These are phyloP conservation scores for Steromphala cineraria DNA, from an alignment of 2,888 invertebrate genomes.

Conservation along the genomic window DNA sequence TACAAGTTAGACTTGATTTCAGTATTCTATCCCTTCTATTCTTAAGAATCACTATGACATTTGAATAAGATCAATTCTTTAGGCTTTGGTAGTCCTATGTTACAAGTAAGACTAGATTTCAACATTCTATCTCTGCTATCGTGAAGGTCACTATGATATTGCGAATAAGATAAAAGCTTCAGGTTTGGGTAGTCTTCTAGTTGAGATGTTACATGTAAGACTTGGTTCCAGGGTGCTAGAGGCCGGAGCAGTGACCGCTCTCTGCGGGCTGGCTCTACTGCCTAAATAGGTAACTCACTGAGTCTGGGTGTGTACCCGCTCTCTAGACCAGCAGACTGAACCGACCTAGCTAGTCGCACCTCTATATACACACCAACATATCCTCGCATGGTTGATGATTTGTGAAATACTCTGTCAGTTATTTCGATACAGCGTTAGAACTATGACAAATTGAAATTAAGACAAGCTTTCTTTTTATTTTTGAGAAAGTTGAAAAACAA, in stretches of 20 bases:
- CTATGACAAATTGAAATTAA: too few species aligned
- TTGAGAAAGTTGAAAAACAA: too few species aligned
- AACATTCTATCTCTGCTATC: background rate
- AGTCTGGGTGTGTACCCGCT: background rate
- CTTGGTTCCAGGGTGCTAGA: background rate
- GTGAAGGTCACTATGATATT: too few species aligned
- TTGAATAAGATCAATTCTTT: too few species aligned
- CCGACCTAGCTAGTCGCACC: background rate
- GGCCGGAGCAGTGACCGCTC: conserved; percentile 12
- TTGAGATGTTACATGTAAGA: background rate
- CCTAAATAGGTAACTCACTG: conserved; percentile 10
- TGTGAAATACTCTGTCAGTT: background rate
- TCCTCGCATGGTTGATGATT: background rate
- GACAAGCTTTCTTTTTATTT: too few species aligned
- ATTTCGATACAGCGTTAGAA: too few species aligned
- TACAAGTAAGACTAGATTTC: background rate
- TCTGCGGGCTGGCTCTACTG: conserved; percentile 7
- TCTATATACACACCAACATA: background rate
- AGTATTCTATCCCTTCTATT: too few species aligned
- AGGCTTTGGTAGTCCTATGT: too few species aligned
- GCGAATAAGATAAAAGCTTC: too few species aligned
- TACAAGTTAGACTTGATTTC: too few species aligned
- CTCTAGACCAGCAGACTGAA: background rate
- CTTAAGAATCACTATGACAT: too few species aligned
- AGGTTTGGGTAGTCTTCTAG: too few species aligned